Base-by-base conservation (phyloP, 2,888 invertebrate genomes). In the Idaea aversata region DNA sequence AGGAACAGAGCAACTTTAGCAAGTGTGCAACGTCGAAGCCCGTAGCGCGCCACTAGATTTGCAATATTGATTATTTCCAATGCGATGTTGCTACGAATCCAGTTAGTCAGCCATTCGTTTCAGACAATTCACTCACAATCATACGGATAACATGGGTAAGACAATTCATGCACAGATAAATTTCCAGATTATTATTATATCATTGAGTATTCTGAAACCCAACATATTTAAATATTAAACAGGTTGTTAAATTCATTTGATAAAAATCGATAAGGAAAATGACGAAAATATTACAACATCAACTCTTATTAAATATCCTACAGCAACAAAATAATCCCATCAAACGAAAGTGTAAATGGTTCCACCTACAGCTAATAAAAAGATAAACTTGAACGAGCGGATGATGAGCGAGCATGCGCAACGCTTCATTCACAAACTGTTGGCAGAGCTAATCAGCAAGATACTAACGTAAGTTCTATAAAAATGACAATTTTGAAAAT, bases 61-160 rank as follows among this genome's bases (percentile, higher is more conserved):
- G 88, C 87, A 87, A 85, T 90, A 90, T 90, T 88, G 90, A 90
- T 90, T 88, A 88, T 83, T 85, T 80, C 83, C 81, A 83, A 79
- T 47, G 47, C 47, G 7, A 47, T 78, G 78, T 75, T 76, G 78
- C 77, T 77, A 75, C 67, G 70, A 73, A 67, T 64, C 75, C 74
- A 65, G 47, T 47, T 10, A 7, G 47, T 10, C 47, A 4, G 6
- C 7, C 47, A 47, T 10, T 47, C 4, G 47, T 47, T 7, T 47
- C 3, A 47, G 47, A 10, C 47, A 47, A 47, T 7, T 4, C 36
- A 36, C 36, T 25, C 25, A 25, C 25, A 25, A 36, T 10, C 47
- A 47, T 47, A 13, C 7, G 47, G 7, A 47, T 47, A 47, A 13
- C 10, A 47, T 47, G 47, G 47, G 2, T 47, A 47, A n/a, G 47